Conservation (phyloP, 1,140 invertebrate genomes). For the Branchinecta lindahli region DNA sequence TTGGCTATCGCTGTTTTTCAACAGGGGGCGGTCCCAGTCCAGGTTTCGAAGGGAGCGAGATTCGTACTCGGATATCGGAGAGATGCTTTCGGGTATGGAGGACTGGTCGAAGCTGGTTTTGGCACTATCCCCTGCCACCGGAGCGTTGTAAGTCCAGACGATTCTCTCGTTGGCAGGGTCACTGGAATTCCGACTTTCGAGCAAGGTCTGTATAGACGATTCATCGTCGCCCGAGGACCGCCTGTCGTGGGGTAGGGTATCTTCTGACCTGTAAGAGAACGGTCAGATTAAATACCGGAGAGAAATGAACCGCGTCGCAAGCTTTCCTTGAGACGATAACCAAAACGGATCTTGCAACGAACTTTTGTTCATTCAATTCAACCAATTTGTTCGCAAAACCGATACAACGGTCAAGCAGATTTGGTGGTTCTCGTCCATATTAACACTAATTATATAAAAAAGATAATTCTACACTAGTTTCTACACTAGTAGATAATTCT, state of each 20-base stretch:
- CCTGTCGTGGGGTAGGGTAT: constrained; percentile 11
- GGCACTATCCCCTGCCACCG: constrained; percentile 28
- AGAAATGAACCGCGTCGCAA: too few relatives aligned
- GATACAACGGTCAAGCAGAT: too few relatives aligned
- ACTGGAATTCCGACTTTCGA: constrained; percentile 13
- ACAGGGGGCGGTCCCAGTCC: constrained; percentile 12
- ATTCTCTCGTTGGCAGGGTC: constrained; percentile 40
- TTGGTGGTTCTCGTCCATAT: too few relatives aligned
- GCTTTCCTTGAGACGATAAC: too few relatives aligned
- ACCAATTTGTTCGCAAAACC: too few relatives aligned
- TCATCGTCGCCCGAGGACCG: constrained; percentile 12
- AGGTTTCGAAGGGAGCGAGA: constrained; percentile 10
- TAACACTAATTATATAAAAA: too few relatives aligned
- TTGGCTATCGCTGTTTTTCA: constrained; percentile 18
- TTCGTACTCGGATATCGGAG: constrained; percentile 13
- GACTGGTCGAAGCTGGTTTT: constrained; percentile 16
- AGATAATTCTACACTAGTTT: too few relatives aligned
- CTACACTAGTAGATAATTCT: too few relatives aligned
- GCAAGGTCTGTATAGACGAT: background rate
- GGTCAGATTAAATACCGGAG: background rate
- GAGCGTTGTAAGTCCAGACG: constrained; percentile 80
- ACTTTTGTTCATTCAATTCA: too few relatives aligned
- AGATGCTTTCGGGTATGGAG: constrained; percentile 16
- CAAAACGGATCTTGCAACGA: too few relatives aligned
- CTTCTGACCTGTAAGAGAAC: constrained; percentile 19